These are phyloP conservation scores for Paelopatides confundens DNA, from an alignment of 53 echinoderm and acorn worm species.

Conservation along the genomic window DNA sequence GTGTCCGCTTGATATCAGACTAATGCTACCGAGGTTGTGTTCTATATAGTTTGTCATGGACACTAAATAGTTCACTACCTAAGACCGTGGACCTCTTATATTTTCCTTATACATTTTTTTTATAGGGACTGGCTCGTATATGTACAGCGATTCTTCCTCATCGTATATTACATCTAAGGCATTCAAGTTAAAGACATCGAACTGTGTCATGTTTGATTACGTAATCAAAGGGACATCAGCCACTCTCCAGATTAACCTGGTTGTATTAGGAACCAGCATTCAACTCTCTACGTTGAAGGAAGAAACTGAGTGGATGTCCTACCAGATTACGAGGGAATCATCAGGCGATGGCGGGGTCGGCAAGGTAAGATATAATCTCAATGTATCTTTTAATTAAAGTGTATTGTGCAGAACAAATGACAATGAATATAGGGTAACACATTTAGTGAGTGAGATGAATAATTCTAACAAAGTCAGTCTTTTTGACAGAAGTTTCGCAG, in stretches of 20 bases:
- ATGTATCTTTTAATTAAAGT: too few species aligned
- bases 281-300: background rate
- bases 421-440: too few species aligned
- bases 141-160: background rate
- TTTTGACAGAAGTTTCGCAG: too few species aligned
- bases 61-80: too few species aligned
- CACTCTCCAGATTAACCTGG: background rate
- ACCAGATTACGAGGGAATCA: background rate
- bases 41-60: too few species aligned
- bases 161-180: background rate
- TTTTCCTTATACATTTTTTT: too few species aligned
- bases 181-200: background rate
- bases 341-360: background rate
- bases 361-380: background rate
- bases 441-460: too few species aligned
- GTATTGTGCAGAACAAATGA: too few species aligned
- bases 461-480: too few species aligned
- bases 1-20: too few species aligned
- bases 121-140: slow-evolving; percentile 6
- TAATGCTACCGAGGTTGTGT: too few species aligned
- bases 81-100: too few species aligned
- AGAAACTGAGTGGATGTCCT: background rate
- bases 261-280: background rate
- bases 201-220: background rate
- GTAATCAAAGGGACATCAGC: background rate